Percentiles rank a stretch among this genome's conserved stretches.
Conservation (phyloP, 2,888 invertebrate species). For the Xestia sexstrigata region DNA sequence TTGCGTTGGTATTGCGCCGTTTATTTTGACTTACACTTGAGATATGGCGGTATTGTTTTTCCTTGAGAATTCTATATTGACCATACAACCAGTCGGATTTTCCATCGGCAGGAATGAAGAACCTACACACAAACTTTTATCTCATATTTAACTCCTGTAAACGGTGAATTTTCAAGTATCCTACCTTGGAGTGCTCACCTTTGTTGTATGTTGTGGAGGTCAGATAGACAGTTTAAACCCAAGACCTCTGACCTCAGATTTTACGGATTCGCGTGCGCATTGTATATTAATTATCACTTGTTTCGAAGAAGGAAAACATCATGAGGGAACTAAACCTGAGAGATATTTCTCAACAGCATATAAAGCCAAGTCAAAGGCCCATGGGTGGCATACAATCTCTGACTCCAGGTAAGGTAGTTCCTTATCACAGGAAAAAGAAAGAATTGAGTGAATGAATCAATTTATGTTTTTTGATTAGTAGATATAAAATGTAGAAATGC, state of each 20-base stretch:
- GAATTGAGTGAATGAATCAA: background rate
- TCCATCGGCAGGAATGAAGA: background rate
- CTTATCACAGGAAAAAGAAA: no score
- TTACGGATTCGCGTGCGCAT: no score
- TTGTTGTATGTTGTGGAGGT: background rate
- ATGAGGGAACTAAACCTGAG: no score
- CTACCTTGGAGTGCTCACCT: background rate
- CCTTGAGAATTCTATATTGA: background rate
- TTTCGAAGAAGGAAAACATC: no score
- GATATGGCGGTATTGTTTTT: background rate
- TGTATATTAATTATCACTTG: no score
- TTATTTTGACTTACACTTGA: conserved; percentile 42
- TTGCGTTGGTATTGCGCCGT: conserved; percentile 32
- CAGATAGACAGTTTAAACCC: background rate
- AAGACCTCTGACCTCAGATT: no score
- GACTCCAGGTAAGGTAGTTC: no score
- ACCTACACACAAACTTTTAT: background rate
- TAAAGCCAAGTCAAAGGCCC: no score
- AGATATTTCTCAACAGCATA: no score
- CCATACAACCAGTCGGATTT: background rate
- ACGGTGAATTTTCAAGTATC: background rate
- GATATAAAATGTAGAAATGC: background rate
- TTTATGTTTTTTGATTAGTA: background rate
- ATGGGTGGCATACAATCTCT: no score
- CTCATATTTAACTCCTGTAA: background rate